Evolutionary conservation across 92 coral and sea anemone genomes (phyloP).

Genomic region (Diadumene lineata): DNA sequence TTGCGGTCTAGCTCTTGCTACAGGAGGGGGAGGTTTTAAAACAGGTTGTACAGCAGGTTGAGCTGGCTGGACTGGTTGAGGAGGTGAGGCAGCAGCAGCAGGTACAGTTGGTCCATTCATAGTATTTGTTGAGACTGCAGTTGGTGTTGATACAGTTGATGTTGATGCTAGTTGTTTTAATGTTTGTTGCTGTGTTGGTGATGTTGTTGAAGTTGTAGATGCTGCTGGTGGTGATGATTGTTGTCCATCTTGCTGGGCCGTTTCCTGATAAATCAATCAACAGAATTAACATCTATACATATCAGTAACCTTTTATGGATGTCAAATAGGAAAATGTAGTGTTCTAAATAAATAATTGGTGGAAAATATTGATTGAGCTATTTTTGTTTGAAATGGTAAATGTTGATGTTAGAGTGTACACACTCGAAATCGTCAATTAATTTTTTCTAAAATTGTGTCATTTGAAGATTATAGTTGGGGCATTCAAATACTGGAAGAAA

Average conservation of each 20-base stretch:
- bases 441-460: too few relatives aligned
- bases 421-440: too few relatives aligned
- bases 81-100: conserved; percentile 11
- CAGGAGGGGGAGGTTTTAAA: conserved; percentile 86
- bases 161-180: conserved; percentile 50
- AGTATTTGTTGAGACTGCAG: conserved; percentile 29
- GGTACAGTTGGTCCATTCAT: conserved; percentile 56
- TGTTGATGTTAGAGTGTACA: too few relatives aligned
- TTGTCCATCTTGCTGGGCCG: conserved; percentile 24
- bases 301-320: neutral
- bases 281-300: neutral
- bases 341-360: too few relatives aligned
- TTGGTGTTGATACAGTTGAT: conserved; percentile 43
- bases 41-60: conserved; percentile 59
- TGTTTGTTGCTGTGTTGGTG: conserved; percentile 40
- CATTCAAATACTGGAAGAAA: too few relatives aligned
- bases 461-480: too few relatives aligned
- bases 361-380: too few relatives aligned
- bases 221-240: conserved; percentile 33
- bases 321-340: too few relatives aligned
- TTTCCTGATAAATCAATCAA: conserved; percentile 2
- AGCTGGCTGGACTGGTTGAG: conserved; percentile 25
- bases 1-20: conserved; percentile 90
- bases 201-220: conserved; percentile 28
- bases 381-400: too few relatives aligned